Conservation (phyloP, 2,888 invertebrate genomes). For the Brachyopa scutellaris region DNA sequence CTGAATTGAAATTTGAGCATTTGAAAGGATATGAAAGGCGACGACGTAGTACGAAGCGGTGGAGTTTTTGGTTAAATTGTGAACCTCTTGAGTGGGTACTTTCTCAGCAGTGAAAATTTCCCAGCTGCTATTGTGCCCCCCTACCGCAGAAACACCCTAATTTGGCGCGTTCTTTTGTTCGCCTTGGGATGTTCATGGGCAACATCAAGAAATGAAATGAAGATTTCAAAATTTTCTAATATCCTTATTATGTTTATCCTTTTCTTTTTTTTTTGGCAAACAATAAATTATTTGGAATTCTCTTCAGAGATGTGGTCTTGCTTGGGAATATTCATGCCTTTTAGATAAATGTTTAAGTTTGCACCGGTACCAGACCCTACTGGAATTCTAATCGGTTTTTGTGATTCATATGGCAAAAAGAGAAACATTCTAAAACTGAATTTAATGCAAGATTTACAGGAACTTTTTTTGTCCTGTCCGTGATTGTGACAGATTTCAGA, state of each 20-base stretch:
- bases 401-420: no score
- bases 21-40: conserved; percentile 64
- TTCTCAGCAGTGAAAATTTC: conserved; percentile 19
- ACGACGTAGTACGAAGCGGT: background rate
- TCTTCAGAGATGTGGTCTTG: background rate
- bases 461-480: no score
- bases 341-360: background rate
- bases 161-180: conserved; percentile 34
- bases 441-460: no score
- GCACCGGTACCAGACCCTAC: no score
- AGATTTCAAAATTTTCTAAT: conserved; percentile 66
- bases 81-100: background rate
- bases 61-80: conserved; percentile 31
- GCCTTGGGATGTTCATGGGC: conserved; percentile 35
- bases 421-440: no score
- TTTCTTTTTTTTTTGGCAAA: conserved; percentile 21
- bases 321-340: background rate
- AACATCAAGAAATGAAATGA: conserved; percentile 53
- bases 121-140: conserved; percentile 21
- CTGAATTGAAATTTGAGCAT: conserved; percentile 71
- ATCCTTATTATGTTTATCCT: conserved; percentile 42
- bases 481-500: no score
- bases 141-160: no score
- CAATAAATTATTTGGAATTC: conserved; percentile 34
- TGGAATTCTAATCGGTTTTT: no score